A percentile compares a stretch with the other conserved stretches of the same genome.
Evolutionary conservation across 2,888 invertebrate species (phyloP).

Genomic region (Aphidoletes aphidimyza): DNA sequence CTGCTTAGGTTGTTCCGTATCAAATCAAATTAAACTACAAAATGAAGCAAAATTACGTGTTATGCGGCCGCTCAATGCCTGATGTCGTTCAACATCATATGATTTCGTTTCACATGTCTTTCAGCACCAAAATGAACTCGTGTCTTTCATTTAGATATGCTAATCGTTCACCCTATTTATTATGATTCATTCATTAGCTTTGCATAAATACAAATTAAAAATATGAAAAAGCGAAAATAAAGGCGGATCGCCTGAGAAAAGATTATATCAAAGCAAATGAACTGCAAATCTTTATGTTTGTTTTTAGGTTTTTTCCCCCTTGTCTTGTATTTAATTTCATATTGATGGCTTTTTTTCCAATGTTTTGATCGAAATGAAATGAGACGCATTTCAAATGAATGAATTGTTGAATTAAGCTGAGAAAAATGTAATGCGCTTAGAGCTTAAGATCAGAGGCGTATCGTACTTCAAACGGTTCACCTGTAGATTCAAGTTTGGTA

Average conservation of each 20-base stretch:
- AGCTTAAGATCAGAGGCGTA: too few species aligned
- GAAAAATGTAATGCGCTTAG: too few species aligned
- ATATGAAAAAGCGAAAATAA: not conserved
- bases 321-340: too few species aligned
- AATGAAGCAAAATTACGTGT: slow-evolving; percentile 34
- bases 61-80: not conserved
- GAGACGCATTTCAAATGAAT: not conserved
- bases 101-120: not conserved
- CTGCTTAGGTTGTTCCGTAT: too few species aligned
- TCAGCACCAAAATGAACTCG: not conserved
- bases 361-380: not conserved
- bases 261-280: not conserved
- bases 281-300: too few species aligned
- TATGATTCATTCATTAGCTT: slow-evolving; percentile 5
- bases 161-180: slow-evolving; percentile 9
- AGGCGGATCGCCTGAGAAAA: not conserved
- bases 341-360: too few species aligned
- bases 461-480: too few species aligned
- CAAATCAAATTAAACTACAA: slow-evolving; percentile 32
- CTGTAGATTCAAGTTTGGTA: too few species aligned
- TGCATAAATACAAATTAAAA: not conserved
- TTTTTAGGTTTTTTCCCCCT: too few species aligned
- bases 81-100: not conserved
- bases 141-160: not conserved
- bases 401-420: too few species aligned